These are phyloP conservation scores for Drosophila ustulata DNA, from an alignment of 2,888 invertebrate genomes.

Conservation along the genomic window DNA sequence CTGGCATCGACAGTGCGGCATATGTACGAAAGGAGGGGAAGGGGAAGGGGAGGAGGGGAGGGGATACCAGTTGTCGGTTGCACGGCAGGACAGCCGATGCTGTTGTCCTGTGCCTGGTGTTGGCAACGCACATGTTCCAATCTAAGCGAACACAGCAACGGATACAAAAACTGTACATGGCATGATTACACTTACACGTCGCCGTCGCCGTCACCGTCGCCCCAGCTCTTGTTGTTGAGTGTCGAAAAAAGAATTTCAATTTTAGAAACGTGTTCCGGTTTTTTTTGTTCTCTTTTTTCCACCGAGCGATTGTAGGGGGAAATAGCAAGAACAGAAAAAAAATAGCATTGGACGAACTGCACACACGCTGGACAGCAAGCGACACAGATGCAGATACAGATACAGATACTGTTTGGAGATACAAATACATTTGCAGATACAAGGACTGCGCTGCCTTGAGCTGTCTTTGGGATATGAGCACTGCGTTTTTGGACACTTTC, in stretches of 20 bases:
- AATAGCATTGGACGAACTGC: conserved; percentile 17
- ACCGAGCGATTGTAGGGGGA: conserved; percentile 50
- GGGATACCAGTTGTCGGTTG: conserved; percentile 20
- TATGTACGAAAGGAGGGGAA: conserved; percentile 17
- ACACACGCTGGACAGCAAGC: conserved; percentile 34
- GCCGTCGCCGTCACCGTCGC: conserved; percentile 5
- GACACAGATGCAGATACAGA: conserved; percentile 21
- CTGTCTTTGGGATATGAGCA: conserved; percentile 65
- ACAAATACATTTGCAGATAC: conserved; percentile 33
- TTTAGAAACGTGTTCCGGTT: conserved; percentile 74
- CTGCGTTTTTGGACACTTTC: conserved; percentile 69
- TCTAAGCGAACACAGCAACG: conserved; percentile 64
- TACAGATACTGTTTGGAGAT: conserved; percentile 19
- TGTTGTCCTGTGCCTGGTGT: conserved; percentile 66
- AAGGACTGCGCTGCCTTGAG: conserved; percentile 69
- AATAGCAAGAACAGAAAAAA: conserved; percentile 23
- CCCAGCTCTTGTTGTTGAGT: conserved; percentile 21
- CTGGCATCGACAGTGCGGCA: not conserved
- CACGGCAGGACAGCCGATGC: conserved; percentile 35
- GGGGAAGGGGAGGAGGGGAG: conserved; percentile 21
- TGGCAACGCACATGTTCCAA: conserved; percentile 79
- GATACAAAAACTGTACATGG: conserved; percentile 76
- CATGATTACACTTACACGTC: conserved; percentile 69
- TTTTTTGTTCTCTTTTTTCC: conserved; percentile 33
- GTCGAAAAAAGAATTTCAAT: conserved; percentile 72